Evolutionary conservation across 1,140 invertebrate species (phyloP), one percentile per base, ranked within the genome.

Genomic region (Theocolax elegans): DNA sequence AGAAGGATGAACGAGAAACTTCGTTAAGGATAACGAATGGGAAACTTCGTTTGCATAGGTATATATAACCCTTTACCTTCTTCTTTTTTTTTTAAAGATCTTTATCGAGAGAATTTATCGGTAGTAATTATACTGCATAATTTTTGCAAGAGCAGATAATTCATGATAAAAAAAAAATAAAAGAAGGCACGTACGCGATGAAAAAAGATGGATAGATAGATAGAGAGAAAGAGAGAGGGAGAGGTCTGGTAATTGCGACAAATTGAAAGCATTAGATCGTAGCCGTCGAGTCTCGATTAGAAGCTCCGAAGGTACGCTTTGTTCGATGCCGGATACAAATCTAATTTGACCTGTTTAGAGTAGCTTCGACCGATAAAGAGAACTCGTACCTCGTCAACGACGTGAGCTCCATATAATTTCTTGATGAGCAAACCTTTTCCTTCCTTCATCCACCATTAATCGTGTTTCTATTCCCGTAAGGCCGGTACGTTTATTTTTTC

Each of bases 251-350:
- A 67, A 67, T 67, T 67, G 54, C 65, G 65, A 67, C 65, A 67
- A 67, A 67, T 67, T 67, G 65, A 58, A 67, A 67, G 65, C 65
- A 59, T 59, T 59, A 59, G 65, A 54, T 56, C 51, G 65, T 38
- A 59, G 12, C 64, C 49, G 51, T 49, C 51, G 56, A 66, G 49
- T 66, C n/a, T 56, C 40, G 63, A 54, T 66, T 56, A 66, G 63
- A 49, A 66, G 51, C 63, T 66, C 40, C 10, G 10, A 4, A 25
- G 48, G 10, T 8, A 13, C 17, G 49, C 64, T 66, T 56, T 66
- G 51, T 56, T 56, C 51, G 31, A 12, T 17, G 21, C 9, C n/a
- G 15, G 62, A 40, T 40, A 27, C 31, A 40, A 56, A 66, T 66
- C 63, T 66, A 66, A 66, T 66, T 66, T 66, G 49, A 35, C 35